These are phyloP conservation scores for Condylura cristata DNA, from an alignment of 2,113 vertebrate genomes.

Conservation along the genomic window DNA sequence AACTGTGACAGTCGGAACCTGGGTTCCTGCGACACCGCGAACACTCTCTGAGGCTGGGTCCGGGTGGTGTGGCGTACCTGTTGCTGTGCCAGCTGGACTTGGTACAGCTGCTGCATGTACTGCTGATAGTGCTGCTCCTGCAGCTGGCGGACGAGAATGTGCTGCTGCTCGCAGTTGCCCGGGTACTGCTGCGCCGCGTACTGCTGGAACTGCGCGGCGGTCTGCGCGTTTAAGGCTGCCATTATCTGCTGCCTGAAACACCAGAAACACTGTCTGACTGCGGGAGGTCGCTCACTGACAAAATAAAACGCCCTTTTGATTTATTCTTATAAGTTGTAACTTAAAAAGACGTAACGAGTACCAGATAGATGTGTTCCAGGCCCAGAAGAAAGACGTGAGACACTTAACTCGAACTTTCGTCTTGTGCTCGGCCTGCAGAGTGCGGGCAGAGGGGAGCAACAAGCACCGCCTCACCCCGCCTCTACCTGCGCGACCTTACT, in stretches of 20 bases:
- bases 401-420: neutral
- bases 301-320: slow-evolving; percentile 8
- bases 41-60: neutral
- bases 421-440: no score
- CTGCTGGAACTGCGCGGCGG: slow-evolving; percentile 98
- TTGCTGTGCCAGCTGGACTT: slow-evolving; percentile 98
- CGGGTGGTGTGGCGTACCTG: slow-evolving; percentile 87
- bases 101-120: slow-evolving; percentile 99
- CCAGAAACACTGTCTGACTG: slow-evolving; percentile 57
- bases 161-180: slow-evolving; percentile 96
- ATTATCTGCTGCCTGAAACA: slow-evolving; percentile 96
- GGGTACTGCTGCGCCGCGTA: slow-evolving; percentile 99
- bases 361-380: neutral
- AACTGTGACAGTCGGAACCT: neutral
- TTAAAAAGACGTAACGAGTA: neutral
- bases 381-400: neutral
- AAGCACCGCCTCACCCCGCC: no score
- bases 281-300: neutral
- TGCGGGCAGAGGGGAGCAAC: no score
- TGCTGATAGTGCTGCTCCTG: slow-evolving; percentile 99
- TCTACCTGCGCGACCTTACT: no score
- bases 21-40: neutral
- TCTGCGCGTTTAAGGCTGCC: slow-evolving; percentile 98
- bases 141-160: slow-evolving; percentile 97
- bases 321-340: neutral